Base-by-base conservation (phyloP, 92 coral and sea anemone genomes). In the Blastomussa wellsi region DNA sequence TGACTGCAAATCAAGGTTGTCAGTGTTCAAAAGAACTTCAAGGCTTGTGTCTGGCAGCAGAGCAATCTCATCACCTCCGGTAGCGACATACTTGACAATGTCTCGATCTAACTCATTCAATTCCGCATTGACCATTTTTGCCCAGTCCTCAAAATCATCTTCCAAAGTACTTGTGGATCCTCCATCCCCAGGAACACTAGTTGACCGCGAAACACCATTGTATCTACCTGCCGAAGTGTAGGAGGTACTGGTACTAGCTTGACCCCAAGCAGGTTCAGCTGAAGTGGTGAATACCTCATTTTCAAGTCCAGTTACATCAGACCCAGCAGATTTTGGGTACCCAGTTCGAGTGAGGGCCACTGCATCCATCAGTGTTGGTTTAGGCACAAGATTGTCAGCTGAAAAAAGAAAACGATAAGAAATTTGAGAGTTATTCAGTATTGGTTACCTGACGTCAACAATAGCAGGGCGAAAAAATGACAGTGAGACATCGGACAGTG, bases 361-460 rank as follows among this genome's bases (percentile, higher is more conserved):
- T 31, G 78, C 76, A 72, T 89, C 95, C 20, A 92, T 44, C 3
- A 92, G 77, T 5, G 95, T 92, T 71, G 88, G 92, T 57, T 86
- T 69, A 11, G 95, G 95, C 29, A 92, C 89, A 20, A 92, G 92
- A 36, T 92, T 89, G 84, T 92, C 95, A 32, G 95, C 95, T 90
- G 79, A 87, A 72, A 53, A 19, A 77, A 82, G 70, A 81, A 16
- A 36, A 47, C n/a, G 7, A 41, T 3, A 41, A 0, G 49, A 44
- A n/a, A n/a, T n/a, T 22, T 36, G 71, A 35, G 44, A 69, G 74
- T 69, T 69, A 17, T 3, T 4, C 8, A 3, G 11, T 6, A 44
- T 0, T 44, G 49, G 7, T n/a, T n/a, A n/a, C n/a, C n/a, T n/a
- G n/a, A n/a, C n/a, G n/a, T n/a, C n/a, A n/a, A n/a, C n/a, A n/a